phyloP scores from a whole-genome alignment of 2,113 vertebrate genomes.

The Antigone vipio region DNA sequence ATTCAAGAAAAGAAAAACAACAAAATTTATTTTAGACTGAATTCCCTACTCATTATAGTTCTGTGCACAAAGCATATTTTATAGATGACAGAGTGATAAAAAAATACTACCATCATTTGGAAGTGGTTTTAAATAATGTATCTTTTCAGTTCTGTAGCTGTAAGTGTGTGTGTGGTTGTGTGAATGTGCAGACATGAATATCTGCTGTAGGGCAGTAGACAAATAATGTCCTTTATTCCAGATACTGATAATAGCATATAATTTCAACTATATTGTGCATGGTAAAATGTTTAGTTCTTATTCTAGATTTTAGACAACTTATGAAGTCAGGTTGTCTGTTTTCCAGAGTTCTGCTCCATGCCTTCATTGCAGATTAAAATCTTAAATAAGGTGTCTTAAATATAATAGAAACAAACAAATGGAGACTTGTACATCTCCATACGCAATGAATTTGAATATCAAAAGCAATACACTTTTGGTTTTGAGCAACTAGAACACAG shows the following conservation, averaged over 20 bases:
- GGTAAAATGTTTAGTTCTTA: neutral
- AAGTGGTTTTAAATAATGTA: conserved; percentile 57
- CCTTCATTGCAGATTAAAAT: neutral
- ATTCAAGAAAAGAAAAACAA: neutral
- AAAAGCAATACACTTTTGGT: neutral
- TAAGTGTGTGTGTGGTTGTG: neutral
- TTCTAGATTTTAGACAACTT: neutral
- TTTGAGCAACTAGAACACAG: neutral
- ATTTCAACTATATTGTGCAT: neutral
- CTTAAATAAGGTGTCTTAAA: neutral
- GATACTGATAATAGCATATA: neutral
- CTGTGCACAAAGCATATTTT: conserved; percentile 36
- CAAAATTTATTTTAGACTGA: conserved; percentile 27
- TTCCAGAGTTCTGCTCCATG: neutral
- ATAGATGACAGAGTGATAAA: neutral
- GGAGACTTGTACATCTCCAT: neutral
- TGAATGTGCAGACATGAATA: neutral
- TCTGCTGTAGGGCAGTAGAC: conserved; percentile 8
- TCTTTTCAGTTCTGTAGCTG: neutral
- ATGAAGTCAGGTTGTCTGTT: neutral
- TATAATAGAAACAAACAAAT: neutral
- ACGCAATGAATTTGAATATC: neutral
- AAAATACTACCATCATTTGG: neutral
- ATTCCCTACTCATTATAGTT: conserved; percentile 29
- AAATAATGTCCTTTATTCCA: conserved; percentile 49